These are phyloP conservation scores for Platycercus adscitus DNA, from an alignment of 2,113 vertebrate genomes.

Conservation along the genomic window DNA sequence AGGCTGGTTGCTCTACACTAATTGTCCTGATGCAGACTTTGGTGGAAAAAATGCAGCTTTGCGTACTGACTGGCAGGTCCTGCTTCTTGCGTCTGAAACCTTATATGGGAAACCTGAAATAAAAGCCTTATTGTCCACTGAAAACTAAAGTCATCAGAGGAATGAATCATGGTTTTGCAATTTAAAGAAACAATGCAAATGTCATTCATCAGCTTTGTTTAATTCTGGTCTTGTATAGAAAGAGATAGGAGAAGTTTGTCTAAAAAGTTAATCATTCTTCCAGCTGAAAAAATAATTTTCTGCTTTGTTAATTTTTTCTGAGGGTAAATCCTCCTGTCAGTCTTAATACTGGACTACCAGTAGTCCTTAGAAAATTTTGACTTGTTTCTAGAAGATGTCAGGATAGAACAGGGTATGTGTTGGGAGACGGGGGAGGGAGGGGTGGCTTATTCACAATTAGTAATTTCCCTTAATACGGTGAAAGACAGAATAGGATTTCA, in stretches of 20 bases:
- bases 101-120: neutral
- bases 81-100: neutral
- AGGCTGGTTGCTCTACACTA: fast-evolving
- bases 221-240: neutral
- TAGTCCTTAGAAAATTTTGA: neutral
- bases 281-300: neutral
- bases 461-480: neutral
- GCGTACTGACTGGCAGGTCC: neutral
- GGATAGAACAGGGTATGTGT: neutral
- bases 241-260: neutral
- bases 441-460: neutral
- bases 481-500: neutral
- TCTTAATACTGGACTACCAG: neutral
- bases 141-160: neutral
- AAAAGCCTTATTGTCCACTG: neutral
- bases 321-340: neutral
- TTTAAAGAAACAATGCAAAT: neutral
- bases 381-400: neutral
- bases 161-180: neutral
- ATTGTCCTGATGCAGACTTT: neutral
- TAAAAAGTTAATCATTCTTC: neutral
- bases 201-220: neutral
- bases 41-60: neutral
- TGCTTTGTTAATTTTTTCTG: neutral
- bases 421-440: neutral